A percentile compares a stretch with the other conserved stretches of the same genome.
phyloP scores from a whole-genome alignment of 2,888 invertebrate genomes.

The Zelleria hepariella region DNA sequence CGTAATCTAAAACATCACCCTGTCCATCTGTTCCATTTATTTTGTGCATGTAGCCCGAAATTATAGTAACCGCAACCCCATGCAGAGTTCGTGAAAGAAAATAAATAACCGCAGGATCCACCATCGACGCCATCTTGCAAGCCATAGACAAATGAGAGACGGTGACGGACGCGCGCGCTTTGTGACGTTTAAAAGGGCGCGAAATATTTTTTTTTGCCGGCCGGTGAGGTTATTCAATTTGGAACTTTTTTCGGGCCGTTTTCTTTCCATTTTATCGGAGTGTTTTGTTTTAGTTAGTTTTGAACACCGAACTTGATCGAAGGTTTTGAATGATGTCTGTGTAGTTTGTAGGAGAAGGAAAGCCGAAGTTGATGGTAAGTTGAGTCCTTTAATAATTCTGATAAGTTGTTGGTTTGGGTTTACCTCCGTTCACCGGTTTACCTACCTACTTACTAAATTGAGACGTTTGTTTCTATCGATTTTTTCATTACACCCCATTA shows the following conservation, averaged over 20 bases:
- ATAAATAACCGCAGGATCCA: constrained; percentile 33
- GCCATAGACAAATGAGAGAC: constrained; percentile 43
- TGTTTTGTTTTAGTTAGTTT: neutral
- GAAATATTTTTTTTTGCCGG: constrained; percentile 17
- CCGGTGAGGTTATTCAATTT: neutral
- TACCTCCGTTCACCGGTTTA: no score
- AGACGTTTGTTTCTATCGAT: no score
- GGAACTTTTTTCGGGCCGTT: neutral
- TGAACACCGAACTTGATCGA: no score
- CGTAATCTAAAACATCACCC: neutral
- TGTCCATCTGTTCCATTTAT: neutral
- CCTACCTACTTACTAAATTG: no score
- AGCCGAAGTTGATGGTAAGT: no score
- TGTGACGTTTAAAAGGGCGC: constrained; percentile 38
- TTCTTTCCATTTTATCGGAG: neutral
- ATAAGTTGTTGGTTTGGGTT: no score
- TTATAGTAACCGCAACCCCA: constrained; percentile 58
- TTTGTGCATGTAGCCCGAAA: constrained; percentile 51
- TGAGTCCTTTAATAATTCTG: no score
- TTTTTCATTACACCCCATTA: neutral
- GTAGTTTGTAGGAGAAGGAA: neutral
- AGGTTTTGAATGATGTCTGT: neutral
- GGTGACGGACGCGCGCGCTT: constrained; percentile 29
- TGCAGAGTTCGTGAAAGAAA: constrained; percentile 53
- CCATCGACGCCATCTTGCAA: constrained; percentile 44